Conservation (phyloP, 2,888 invertebrate genomes). For the Aleiodes alternator region DNA sequence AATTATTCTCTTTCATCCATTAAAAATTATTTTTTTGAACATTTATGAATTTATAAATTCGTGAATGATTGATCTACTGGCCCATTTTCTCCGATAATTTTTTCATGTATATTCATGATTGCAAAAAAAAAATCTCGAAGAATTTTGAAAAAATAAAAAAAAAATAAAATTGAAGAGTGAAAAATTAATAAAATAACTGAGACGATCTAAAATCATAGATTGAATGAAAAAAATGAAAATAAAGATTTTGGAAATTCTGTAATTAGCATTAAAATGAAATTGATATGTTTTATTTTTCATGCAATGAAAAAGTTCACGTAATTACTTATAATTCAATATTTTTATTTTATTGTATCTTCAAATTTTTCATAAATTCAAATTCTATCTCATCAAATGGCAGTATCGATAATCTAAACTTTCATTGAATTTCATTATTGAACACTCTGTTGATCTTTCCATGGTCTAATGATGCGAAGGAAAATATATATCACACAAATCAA, state of each 20-base stretch:
- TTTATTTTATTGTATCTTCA: slow-evolving; percentile 17
- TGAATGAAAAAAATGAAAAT: slow-evolving; percentile 12
- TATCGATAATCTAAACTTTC: slow-evolving; percentile 20
- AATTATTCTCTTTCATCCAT: background rate
- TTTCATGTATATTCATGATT: slow-evolving; percentile 21
- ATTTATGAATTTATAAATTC: slow-evolving; percentile 30
- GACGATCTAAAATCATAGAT: background rate
- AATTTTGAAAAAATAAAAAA: background rate
- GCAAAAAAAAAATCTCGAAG: slow-evolving; percentile 22
- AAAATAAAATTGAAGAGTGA: background rate
- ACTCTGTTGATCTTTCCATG: too few species aligned
- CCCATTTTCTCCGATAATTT: slow-evolving; percentile 22
- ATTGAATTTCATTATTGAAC: background rate
- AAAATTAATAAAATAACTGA: background rate
- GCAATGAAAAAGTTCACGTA: background rate
- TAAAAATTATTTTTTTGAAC: slow-evolving; percentile 33
- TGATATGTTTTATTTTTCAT: slow-evolving; percentile 40
- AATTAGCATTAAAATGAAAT: slow-evolving; percentile 22
- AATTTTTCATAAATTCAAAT: slow-evolving; percentile 1
- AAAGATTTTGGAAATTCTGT: slow-evolving; percentile 11
- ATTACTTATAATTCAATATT: background rate
- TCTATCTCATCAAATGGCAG: slow-evolving; percentile 31
- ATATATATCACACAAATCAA: too few species aligned
- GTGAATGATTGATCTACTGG: slow-evolving; percentile 35
- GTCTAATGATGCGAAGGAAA: too few species aligned